Evolutionary conservation across 2,888 invertebrate species (phyloP).

Genomic region (Apamea epomidion): DNA sequence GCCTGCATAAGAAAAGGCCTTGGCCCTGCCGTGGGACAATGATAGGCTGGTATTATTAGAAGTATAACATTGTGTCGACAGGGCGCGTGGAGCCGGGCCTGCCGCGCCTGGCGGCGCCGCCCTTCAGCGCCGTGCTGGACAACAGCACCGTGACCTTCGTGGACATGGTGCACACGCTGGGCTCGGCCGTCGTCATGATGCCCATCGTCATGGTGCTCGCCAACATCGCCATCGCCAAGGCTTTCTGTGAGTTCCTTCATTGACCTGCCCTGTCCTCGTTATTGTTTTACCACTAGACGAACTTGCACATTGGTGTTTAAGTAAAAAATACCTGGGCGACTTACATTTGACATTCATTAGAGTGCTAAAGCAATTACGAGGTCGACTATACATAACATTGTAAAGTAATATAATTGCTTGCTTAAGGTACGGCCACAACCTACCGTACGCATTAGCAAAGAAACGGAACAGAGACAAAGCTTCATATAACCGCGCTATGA

Average conservation of each 20-base stretch:
- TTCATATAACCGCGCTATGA: neutral
- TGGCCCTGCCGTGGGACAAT: neutral
- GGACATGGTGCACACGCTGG: conserved; percentile 93
- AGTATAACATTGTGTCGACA: conserved; percentile 55
- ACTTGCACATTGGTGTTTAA: no score
- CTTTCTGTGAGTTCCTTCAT: conserved; percentile 93
- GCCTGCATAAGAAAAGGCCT: neutral
- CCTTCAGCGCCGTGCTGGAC: conserved; percentile 90
- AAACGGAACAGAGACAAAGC: neutral
- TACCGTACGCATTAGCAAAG: neutral
- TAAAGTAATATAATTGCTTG: neutral
- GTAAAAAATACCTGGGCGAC: no score
- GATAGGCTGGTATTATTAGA: neutral
- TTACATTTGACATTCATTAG: neutral
- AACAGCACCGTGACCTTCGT: conserved; percentile 92
- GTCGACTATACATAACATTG: neutral
- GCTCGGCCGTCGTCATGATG: conserved; percentile 94
- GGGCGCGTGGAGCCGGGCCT: conserved; percentile 93
- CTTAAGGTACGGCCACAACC: neutral
- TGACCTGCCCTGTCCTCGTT: neutral
- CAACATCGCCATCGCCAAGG: conserved; percentile 98
- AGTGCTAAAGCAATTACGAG: neutral
- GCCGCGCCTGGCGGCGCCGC: conserved; percentile 92
- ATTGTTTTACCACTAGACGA: neutral
- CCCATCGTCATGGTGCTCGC: conserved; percentile 97